Evolutionary conservation across 2,113 vertebrate species (phyloP), one percentile per base, ranked within the genome.

Genomic region (Limanda limanda): DNA sequence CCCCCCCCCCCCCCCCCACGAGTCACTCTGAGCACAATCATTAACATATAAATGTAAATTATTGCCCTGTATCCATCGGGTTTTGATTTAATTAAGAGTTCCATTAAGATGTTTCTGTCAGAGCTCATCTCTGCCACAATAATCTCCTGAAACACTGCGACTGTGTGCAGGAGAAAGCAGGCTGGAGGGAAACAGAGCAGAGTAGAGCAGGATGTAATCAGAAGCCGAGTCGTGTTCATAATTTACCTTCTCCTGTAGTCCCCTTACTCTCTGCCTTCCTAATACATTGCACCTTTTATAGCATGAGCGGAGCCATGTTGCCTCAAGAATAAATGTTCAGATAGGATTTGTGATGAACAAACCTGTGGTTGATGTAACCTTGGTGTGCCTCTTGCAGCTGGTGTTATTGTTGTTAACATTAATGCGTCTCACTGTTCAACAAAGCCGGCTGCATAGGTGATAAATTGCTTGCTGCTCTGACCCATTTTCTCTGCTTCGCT

Each of bases 61-160:
- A 57, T 60, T 52, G 17, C 4, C 57, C 40, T 23, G 21, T 70
- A 24, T 74, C 70, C 23, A 48, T 18, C 8, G 1, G 18, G 20
- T 55, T 68, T 57, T 66, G 37, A 74, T 65, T 65, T n/a, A 63
- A 72, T 59, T 52, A 72, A 52, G 3, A 35, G 55, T 45, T 58
- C 37, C 20, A 60, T 71, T 13, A 52, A 40, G 13, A 61, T 21
- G 1, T 67, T 52, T 37, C 20, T 57, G 45, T n/a, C 60, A 2
- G 65, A 68, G 60, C 42, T 5, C 27, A 18, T 31, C 20, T 65
- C 6, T 31, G 31, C 31, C 7, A 7, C 6, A 31, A 31, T 31
- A 5, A 68, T 62, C 64, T 56, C 0, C 37, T 54, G 47, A 40
- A 51, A 35, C 68, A 52, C 67, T 81, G 45, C 23, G 60, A 8